Conservation (phyloP, 2,113 vertebrate genomes). For the Pelobates fuscus region DNA sequence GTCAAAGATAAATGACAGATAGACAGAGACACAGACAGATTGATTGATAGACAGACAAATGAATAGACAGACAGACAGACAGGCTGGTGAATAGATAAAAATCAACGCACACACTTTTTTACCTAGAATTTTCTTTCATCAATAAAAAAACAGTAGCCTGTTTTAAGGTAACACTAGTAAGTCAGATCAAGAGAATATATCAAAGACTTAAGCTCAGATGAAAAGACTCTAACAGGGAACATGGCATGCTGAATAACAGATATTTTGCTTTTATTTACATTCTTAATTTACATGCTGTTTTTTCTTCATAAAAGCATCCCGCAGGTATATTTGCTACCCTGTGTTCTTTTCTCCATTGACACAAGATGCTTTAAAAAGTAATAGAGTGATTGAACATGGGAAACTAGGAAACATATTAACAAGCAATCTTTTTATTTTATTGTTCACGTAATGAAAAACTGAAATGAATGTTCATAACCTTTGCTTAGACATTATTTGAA, state of each 20-base stretch:
- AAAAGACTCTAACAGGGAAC: conserved; percentile 28
- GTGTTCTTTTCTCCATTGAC: neutral
- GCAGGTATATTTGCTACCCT: neutral
- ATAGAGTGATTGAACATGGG: neutral
- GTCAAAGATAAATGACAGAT: no score
- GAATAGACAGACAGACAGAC: no score
- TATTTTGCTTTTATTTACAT: conserved; percentile 24
- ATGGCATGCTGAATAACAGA: conserved; percentile 18
- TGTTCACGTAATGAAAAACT: no score
- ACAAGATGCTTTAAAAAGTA: neutral
- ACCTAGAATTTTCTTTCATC: neutral
- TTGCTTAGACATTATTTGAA: no score
- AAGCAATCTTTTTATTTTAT: no score
- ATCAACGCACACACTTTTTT: no score
- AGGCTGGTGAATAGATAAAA: no score
- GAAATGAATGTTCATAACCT: no score
- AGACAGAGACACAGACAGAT: no score
- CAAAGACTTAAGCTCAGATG: conserved; percentile 41
- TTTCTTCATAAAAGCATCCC: neutral
- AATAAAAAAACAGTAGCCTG: conserved; percentile 22
- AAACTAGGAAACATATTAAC: no score
- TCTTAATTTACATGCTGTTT: conserved; percentile 12
- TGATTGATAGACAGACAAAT: no score
- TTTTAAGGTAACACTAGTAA: conserved; percentile 9
- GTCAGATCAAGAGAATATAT: conserved; percentile 34